phyloP scores from a whole-genome alignment of 2,797 vertebrate genomes.

The Centroberyx gerrardi region DNA sequence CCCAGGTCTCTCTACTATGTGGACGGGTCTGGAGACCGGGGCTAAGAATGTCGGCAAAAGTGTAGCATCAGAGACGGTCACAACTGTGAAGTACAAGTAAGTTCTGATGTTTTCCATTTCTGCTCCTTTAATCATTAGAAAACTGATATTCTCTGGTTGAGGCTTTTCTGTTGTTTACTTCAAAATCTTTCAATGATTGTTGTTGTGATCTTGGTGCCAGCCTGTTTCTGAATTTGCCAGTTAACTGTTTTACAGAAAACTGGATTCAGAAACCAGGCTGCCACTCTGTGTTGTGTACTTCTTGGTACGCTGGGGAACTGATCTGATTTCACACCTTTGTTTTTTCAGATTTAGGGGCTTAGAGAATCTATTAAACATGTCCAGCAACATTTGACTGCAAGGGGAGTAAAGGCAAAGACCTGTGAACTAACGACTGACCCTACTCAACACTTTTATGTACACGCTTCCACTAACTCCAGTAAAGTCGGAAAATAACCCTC shows the following conservation, averaged over 20 bases:
- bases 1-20: constrained; percentile 92
- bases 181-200: neutral
- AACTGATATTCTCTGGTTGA: neutral
- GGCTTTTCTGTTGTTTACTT: neutral
- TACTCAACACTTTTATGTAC: constrained; percentile 34
- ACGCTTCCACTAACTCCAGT: constrained; percentile 44
- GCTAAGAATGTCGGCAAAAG: constrained; percentile 93
- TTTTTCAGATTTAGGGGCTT: constrained; percentile 86
- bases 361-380: constrained; percentile 78
- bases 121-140: neutral
- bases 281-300: constrained; percentile 40
- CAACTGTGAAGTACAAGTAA: constrained; percentile 95
- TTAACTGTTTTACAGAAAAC: neutral
- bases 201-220: constrained; percentile 3
- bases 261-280: constrained; percentile 6
- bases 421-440: constrained; percentile 53
- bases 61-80: constrained; percentile 92
- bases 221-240: constrained; percentile 20
- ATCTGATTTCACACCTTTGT: constrained; percentile 61
- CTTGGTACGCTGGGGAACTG: constrained; percentile 65
- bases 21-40: constrained; percentile 93
- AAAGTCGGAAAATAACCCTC: constrained; percentile 51
- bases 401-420: constrained; percentile 60
- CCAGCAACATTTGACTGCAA: constrained; percentile 74
- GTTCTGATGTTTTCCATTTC: constrained; percentile 62